A percentile compares a stretch with the other conserved stretches of the same genome.
These are phyloP conservation scores for Odontamblyopus rebecca DNA, from an alignment of 2,797 vertebrate species.

Conservation along the genomic window DNA sequence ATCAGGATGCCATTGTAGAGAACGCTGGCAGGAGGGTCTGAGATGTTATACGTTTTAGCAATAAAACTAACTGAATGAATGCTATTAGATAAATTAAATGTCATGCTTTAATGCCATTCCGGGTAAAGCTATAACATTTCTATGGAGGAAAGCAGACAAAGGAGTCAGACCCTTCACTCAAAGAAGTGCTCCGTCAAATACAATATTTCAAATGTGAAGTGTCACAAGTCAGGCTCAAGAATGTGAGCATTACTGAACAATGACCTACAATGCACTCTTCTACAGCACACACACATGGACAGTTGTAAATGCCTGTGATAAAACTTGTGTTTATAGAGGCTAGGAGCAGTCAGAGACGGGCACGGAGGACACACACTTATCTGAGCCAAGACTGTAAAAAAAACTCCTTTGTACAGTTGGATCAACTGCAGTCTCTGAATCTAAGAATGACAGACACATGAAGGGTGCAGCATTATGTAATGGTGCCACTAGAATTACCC, in stretches of 20 bases:
- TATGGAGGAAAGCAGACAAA: too few relatives aligned
- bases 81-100: too few relatives aligned
- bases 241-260: slow-evolving; percentile 6
- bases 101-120: too few relatives aligned
- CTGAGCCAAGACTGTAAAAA: slow-evolving; percentile 48
- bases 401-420: slow-evolving; percentile 58
- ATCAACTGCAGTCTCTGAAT: slow-evolving; percentile 25
- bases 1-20: too few relatives aligned
- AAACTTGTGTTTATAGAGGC: slow-evolving; percentile 72
- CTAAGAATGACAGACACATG: slow-evolving; percentile 20
- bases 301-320: slow-evolving; percentile 73
- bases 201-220: slow-evolving; percentile 11
- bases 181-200: too few relatives aligned
- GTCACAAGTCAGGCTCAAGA: slow-evolving; percentile 1
- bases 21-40: too few relatives aligned
- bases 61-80: too few relatives aligned
- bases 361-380: slow-evolving; percentile 78
- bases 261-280: slow-evolving; percentile 48
- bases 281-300: slow-evolving; percentile 34
- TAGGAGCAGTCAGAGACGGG: slow-evolving; percentile 75
- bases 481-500: neutral
- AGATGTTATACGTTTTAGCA: too few relatives aligned
- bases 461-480: slow-evolving; percentile 42
- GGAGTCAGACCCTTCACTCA: too few relatives aligned
- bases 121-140: too few relatives aligned